Conservation (phyloP, 1,140 invertebrate genomes). For the Pachypsylla venusta region DNA sequence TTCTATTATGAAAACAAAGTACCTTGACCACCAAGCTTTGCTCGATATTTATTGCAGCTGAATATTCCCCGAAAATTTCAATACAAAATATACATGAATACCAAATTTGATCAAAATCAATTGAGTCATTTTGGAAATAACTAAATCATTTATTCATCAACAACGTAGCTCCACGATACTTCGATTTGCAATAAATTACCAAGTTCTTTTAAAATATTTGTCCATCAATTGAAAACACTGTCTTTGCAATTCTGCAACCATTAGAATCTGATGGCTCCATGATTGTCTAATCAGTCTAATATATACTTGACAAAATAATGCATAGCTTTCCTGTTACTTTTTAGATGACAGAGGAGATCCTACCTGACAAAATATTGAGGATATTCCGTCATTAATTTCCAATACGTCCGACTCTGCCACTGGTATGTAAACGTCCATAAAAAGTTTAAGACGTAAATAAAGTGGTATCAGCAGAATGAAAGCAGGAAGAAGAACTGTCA, state of each 20-base stretch:
- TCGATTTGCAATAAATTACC: too few relatives aligned
- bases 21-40: too few relatives aligned
- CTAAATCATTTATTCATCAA: too few relatives aligned
- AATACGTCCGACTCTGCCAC: slow-evolving; percentile 67
- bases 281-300: not conserved
- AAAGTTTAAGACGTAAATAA: slow-evolving; percentile 53
- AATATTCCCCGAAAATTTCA: too few relatives aligned
- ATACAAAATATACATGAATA: too few relatives aligned
- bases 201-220: too few relatives aligned
- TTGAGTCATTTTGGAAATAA: too few relatives aligned
- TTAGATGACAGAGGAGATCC: slow-evolving; percentile 16
- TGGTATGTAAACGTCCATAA: slow-evolving; percentile 52
- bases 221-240: not conserved
- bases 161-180: too few relatives aligned
- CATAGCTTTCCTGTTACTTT: not conserved
- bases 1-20: too few relatives aligned
- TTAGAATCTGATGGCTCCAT: not conserved
- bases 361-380: slow-evolving; percentile 54
- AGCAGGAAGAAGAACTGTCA: slow-evolving; percentile 54
- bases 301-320: not conserved
- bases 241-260: not conserved
- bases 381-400: slow-evolving; percentile 58
- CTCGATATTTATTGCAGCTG: too few relatives aligned
- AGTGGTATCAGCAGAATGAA: slow-evolving; percentile 53
- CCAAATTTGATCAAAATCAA: too few relatives aligned